A percentile compares a stretch with the other conserved stretches of the same genome.
These are phyloP conservation scores for Anniella stebbinsi DNA, from an alignment of 2,797 vertebrate genomes.

Conservation along the genomic window DNA sequence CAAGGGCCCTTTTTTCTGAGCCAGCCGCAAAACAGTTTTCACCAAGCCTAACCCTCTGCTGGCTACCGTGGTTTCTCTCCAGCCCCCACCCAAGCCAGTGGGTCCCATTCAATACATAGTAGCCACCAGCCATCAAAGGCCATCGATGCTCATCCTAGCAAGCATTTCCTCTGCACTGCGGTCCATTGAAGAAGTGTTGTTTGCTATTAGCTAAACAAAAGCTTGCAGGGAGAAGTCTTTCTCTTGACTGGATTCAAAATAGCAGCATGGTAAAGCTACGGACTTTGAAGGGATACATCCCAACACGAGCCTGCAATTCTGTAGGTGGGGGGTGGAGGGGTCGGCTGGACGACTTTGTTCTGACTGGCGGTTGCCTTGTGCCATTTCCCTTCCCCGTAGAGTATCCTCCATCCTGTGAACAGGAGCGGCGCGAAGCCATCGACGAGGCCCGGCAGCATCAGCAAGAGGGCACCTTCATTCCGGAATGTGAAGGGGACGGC, in stretches of 20 bases:
- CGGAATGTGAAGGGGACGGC: constrained; percentile 25
- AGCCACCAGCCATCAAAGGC: background rate
- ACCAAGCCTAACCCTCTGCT: too few relatives aligned
- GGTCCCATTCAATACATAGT: background rate
- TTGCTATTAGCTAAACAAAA: too few relatives aligned
- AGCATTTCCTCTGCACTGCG: background rate
- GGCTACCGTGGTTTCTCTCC: background rate
- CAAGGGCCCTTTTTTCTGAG: too few relatives aligned
- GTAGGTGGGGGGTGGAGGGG: background rate
- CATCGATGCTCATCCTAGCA: too few relatives aligned
- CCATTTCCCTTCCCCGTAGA: background rate
- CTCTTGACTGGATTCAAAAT: too few relatives aligned
- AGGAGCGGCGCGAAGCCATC: constrained; percentile 35
- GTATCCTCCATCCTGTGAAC: constrained; percentile 33
- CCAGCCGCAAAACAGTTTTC: too few relatives aligned
- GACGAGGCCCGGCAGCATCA: constrained; percentile 44
- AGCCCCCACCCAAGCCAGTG: too few relatives aligned
- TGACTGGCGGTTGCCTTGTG: background rate
- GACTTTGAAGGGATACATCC: too few relatives aligned
- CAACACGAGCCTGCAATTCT: background rate
- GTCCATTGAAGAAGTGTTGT: too few relatives aligned
- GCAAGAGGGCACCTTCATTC: constrained; percentile 51
- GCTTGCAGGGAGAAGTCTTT: too few relatives aligned
- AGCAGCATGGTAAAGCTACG: too few relatives aligned
- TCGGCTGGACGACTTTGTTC: background rate